These are phyloP conservation scores for Athetis lepigone DNA, from an alignment of 2,888 invertebrate species.

Conservation along the genomic window DNA sequence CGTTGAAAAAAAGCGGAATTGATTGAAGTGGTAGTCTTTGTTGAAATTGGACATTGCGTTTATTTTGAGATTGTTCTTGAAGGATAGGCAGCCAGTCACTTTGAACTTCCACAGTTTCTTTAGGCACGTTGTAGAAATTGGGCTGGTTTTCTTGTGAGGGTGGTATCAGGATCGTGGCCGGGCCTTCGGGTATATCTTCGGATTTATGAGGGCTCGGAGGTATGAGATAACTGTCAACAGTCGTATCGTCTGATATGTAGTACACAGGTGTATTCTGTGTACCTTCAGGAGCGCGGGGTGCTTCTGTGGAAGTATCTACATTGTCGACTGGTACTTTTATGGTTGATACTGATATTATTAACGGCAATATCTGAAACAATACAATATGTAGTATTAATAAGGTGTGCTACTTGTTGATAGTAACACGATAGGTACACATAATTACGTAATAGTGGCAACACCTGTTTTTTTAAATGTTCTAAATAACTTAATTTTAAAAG, in stretches of 20 bases:
- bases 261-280: conserved; percentile 73
- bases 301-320: conserved; percentile 65
- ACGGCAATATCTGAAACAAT: conserved; percentile 77
- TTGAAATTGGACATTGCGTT: conserved; percentile 51
- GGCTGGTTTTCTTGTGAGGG: conserved; percentile 74
- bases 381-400: conserved; percentile 7
- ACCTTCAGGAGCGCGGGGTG: conserved; percentile 57
- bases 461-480: too few species aligned
- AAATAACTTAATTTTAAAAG: too few species aligned
- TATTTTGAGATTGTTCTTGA: conserved; percentile 59
- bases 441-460: too few species aligned
- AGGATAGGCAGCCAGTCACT: conserved; percentile 85
- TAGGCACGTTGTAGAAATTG: conserved; percentile 72
- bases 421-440: background rate
- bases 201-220: conserved; percentile 78
- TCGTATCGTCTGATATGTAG: conserved; percentile 73
- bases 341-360: conserved; percentile 69
- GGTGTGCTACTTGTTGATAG: background rate
- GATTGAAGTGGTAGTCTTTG: conserved; percentile 56
- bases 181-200: conserved; percentile 73
- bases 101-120: conserved; percentile 74
- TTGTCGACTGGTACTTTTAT: conserved; percentile 81
- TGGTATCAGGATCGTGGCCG: conserved; percentile 82
- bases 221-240: conserved; percentile 78
- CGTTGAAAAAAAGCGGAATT: conserved; percentile 68